Evolutionary conservation across 2,888 invertebrate genomes (phyloP), one percentile per base, ranked within the genome.

Genomic region (Noctua janthina): DNA sequence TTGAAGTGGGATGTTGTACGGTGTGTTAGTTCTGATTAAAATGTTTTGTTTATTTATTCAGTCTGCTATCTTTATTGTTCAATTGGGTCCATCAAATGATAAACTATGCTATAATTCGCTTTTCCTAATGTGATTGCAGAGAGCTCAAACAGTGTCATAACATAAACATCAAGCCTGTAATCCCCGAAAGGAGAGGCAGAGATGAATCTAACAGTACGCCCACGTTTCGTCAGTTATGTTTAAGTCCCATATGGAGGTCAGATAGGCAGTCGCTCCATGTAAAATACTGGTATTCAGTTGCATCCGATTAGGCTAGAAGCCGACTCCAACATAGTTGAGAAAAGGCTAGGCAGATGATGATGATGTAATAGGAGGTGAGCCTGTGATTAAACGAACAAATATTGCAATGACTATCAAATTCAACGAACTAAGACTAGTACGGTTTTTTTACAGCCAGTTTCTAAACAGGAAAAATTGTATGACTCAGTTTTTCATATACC

Each of bases 11-110:
- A 67, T 23, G 35, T 46, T 56, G 7, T 56, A 39, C 67, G 20
- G 20, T n/a, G 56, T 59, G 20, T 68, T 49, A 68, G 23, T 59
- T 81, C 29, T 56, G 39, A 46, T 62, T 68, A 81, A 49, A 67
- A 68, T 51, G 4, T 29, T 73, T 35, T 67, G 10, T 67, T 67
- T 59, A 35, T 59, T 51, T 11, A 49, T 23, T 68, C n/a, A 49
- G 6, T 5, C 6, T 8, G 46, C 8, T 46, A n/a, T 46, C 67
- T 68, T n/a, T 35, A 17, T 35, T 64, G 17, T 64, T 35, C 10
- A 8, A 15, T 2, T 35, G 29, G 1, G 8, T 35, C 35, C 10
- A 66, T 39, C 10, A 39, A 66, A 35, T 17, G 17, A 17, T 29
- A 62, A 62, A 62, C 29, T 29, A 13, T 13, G 5, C 7, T 10